A percentile compares a stretch with the other conserved stretches of the same genome.
Conservation (phyloP, 2,888 invertebrate species). For the Archips crataeganus region DNA sequence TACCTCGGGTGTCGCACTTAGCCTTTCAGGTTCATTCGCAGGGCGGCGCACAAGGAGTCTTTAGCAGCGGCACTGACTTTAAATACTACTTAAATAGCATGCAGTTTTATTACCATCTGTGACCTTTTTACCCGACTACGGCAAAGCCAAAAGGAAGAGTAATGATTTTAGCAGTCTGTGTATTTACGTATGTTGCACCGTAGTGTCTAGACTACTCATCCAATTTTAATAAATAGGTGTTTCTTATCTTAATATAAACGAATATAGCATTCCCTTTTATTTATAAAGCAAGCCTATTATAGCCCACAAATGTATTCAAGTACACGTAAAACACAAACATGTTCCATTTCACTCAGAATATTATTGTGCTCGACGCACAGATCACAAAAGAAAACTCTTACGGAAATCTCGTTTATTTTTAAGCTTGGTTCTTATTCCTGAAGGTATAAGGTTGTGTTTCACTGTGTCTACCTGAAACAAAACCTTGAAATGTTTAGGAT, state of each 20-base stretch:
- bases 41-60: no score
- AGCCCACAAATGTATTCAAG: conserved; percentile 1
- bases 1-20: no score
- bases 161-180: no score
- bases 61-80: no score
- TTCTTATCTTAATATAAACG: neutral
- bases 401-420: conserved; percentile 15
- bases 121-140: no score
- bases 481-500: conserved; percentile 15
- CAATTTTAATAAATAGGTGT: no score
- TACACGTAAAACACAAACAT: conserved; percentile 21
- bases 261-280: conserved; percentile 7
- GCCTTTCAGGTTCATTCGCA: no score
- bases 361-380: conserved; percentile 9
- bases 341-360: conserved; percentile 12
- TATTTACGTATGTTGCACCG: no score
- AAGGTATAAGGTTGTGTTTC: neutral
- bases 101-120: no score
- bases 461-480: conserved; percentile 7
- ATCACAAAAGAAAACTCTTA: conserved; percentile 23
- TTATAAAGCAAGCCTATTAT: conserved; percentile 5
- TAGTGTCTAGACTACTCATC: no score
- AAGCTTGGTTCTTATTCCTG: neutral
- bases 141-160: no score
- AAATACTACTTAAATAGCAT: no score